phyloP scores from a whole-genome alignment of 2,113 vertebrate species.

The Hemibagrus wyckioides region DNA sequence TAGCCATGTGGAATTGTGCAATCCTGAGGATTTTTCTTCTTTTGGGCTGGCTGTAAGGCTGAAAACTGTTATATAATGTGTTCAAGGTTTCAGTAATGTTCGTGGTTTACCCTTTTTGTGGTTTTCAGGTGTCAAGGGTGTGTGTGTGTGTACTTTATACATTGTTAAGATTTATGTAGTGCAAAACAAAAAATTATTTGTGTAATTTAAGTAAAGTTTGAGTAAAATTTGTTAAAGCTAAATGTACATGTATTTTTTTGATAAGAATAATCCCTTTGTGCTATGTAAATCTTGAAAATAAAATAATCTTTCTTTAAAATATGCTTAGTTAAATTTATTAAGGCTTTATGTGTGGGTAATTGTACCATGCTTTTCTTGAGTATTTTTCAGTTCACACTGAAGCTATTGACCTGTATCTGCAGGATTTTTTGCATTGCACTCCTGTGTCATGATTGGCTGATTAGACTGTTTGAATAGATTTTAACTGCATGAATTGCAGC shows the following conservation, averaged over 20 bases:
- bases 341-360: neutral
- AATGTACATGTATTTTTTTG: too few species aligned
- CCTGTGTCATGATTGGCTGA: too few species aligned
- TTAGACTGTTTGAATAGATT: neutral
- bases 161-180: too few species aligned
- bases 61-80: neutral
- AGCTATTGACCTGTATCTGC: too few species aligned
- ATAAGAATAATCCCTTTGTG: too few species aligned
- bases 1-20: too few species aligned
- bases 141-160: too few species aligned
- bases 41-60: neutral
- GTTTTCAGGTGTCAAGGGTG: neutral
- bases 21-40: too few species aligned
- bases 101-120: neutral
- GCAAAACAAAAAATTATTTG: neutral
- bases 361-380: neutral
- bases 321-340: too few species aligned
- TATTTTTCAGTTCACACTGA: neutral
- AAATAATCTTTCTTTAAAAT: too few species aligned
- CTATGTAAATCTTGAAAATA: too few species aligned
- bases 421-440: too few species aligned
- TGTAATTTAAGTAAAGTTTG: neutral
- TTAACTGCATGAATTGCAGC: neutral
- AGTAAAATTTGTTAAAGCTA: neutral
- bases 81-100: neutral